Evolutionary conservation across 2,888 invertebrate species (phyloP).

Genomic region (Dysmachus trigonus): DNA sequence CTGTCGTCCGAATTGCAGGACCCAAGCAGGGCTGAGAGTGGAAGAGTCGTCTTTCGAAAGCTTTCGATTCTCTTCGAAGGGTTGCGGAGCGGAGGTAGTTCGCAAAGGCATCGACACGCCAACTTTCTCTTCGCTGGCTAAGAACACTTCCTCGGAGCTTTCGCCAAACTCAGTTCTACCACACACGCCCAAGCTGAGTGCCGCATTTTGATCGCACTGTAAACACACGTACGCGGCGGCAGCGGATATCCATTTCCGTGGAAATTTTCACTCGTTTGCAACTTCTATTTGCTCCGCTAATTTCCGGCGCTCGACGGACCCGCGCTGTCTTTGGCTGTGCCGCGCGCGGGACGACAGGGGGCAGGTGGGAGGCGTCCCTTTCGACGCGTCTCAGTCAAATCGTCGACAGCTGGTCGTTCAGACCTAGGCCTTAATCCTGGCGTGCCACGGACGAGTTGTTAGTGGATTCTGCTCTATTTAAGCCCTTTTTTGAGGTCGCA

Average conservation of each 20-base stretch:
- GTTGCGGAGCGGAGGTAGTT: neutral
- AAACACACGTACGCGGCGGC: neutral
- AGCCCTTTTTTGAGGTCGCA: neutral
- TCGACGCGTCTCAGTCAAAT: neutral
- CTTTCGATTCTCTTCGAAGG: neutral
- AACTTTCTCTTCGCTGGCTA: neutral
- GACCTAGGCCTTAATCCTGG: neutral
- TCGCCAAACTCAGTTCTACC: neutral
- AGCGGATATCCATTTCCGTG: neutral
- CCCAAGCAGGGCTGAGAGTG: neutral
- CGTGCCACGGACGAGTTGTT: neutral
- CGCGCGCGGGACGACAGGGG: neutral
- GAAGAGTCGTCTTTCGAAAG: neutral
- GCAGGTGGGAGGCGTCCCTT: neutral
- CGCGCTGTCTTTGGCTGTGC: neutral
- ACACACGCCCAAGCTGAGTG: neutral
- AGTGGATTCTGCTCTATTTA: neutral
- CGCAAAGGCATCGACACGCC: neutral
- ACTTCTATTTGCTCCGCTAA: neutral
- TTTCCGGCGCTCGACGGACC: neutral
- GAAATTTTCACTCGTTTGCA: constrained; percentile 9
- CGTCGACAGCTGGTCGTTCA: neutral
- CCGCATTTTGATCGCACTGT: constrained; percentile 7
- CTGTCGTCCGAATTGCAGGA: neutral
- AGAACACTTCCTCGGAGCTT: neutral